Evolutionary conservation across 2,888 invertebrate genomes (phyloP).

Genomic region (Drosophila percnosoma): DNA sequence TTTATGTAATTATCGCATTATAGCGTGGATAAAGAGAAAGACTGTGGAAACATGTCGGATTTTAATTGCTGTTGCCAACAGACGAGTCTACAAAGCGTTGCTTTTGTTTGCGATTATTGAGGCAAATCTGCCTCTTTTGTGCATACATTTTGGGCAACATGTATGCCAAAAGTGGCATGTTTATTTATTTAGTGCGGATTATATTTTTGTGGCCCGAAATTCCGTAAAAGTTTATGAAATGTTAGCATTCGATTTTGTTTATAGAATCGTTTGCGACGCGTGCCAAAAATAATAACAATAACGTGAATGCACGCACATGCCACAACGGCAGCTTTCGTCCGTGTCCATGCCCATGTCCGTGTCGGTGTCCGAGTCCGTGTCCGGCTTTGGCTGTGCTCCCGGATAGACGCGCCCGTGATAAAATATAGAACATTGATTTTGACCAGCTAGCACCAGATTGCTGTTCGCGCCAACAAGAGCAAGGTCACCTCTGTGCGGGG

Average conservation of each 20-base stretch:
- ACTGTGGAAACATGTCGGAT: background rate
- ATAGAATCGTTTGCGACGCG: conserved; percentile 72
- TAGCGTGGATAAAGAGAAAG: background rate
- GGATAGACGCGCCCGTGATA: conserved; percentile 47
- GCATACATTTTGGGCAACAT: conserved; percentile 10
- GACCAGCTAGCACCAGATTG: conserved; percentile 32
- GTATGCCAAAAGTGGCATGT: conserved; percentile 44
- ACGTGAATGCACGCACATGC: conserved; percentile 47
- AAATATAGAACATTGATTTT: conserved; percentile 77
- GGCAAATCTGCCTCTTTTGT: background rate
- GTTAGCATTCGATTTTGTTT: conserved; percentile 63
- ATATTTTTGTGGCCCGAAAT: conserved; percentile 48
- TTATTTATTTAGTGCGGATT: conserved; percentile 47
- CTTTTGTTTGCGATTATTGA: conserved; percentile 16
- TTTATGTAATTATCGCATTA: background rate
- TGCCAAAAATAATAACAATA: conserved; percentile 78
- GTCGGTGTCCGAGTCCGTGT: background rate
- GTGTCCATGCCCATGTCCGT: background rate
- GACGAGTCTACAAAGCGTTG: conserved; percentile 16
- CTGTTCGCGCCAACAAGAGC: conserved; percentile 27
- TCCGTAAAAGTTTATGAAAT: conserved; percentile 66
- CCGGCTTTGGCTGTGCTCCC: conserved; percentile 17
- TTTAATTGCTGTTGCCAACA: conserved; percentile 12
- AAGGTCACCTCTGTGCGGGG: conserved; percentile 33
- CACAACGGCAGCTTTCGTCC: conserved; percentile 1